Evolutionary conservation across 2,888 invertebrate species (phyloP), one percentile per base, ranked within the genome.

Genomic region (Eueremaeus valkanovi): DNA sequence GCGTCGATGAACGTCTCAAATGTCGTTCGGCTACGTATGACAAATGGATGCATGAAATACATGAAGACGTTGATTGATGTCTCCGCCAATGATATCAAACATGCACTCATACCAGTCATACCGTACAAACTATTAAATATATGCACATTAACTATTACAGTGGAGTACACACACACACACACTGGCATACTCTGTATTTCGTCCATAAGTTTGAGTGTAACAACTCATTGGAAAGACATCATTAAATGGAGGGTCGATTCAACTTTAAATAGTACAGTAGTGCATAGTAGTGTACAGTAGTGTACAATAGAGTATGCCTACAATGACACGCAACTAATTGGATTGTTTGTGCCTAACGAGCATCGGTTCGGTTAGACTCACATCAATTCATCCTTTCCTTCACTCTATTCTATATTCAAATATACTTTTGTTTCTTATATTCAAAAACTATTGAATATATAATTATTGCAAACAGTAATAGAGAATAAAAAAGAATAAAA

Each of bases 21-120:
- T 42, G 72, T 72, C 42, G 42, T 29, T 72, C n/a, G 16, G 36
- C 18, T 16, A 49, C 21, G 68, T 45, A 72, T 72, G 72, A 73
- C 73, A 73, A 73, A 73, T 73, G 49, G 58, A 45, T 72, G 18
- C 33, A 27, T 49, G 40, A 27, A 40, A 72, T 45, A 42, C 42
- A 72, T 72, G 3, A 42, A 40, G 72, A 72, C 72, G 6, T 72
- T 72, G 72, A 72, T 72, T 42, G 72, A 72, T 72, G 45, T 72
- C 6, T 49, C 1, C 6, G 11, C n/a, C 72, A 72, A 72, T 72
- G 42, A 42, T 72, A 72, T 72, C 36, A 27, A 45, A 72, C 72
- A 72, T 29, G 27, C 63, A 63, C 21, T 27, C 9, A 24, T 27
- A 36, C 36, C 36, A 36, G 27, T 49, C 6, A 49, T 49, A 36